A percentile compares a stretch with the other conserved stretches of the same genome.
These are phyloP conservation scores for Pilophorus perplexus DNA, from an alignment of 2,888 invertebrate genomes.

Conservation along the genomic window DNA sequence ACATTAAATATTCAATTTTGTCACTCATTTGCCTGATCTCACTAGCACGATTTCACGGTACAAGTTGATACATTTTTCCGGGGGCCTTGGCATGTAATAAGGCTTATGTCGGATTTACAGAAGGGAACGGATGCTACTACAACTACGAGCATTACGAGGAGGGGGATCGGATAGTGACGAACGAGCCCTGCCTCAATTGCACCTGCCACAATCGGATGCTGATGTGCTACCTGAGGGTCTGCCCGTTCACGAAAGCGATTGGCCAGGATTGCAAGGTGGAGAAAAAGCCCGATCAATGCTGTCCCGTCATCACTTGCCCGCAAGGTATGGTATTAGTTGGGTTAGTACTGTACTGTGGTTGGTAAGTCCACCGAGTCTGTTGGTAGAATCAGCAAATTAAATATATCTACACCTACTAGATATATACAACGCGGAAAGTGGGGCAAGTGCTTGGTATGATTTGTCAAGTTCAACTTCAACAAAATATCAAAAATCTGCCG, in stretches of 20 bases:
- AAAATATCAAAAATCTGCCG: too few relatives aligned
- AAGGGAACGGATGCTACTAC: slow-evolving; percentile 68
- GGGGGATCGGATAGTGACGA: slow-evolving; percentile 89
- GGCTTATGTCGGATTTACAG: too few relatives aligned
- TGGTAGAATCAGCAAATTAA: not conserved
- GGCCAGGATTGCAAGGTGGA: slow-evolving; percentile 88
- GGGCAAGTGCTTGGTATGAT: not conserved
- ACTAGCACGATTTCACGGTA: too few relatives aligned
- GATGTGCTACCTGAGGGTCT: slow-evolving; percentile 91
- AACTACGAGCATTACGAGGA: slow-evolving; percentile 91
- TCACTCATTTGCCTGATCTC: too few relatives aligned
- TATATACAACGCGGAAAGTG: too few relatives aligned
- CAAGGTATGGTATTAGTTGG: slow-evolving; percentile 63
- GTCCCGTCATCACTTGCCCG: slow-evolving; percentile 89
- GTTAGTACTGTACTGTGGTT: too few relatives aligned
- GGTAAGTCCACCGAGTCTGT: too few relatives aligned
- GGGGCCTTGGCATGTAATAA: too few relatives aligned
- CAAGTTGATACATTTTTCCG: too few relatives aligned
- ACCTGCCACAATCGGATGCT: slow-evolving; percentile 93
- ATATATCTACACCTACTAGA: not conserved
- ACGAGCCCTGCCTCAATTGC: slow-evolving; percentile 93
- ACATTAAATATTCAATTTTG: too few relatives aligned
- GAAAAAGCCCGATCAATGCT: slow-evolving; percentile 87
- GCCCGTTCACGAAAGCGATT: slow-evolving; percentile 90
- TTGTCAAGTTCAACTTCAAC: too few relatives aligned